These are phyloP conservation scores for Diprion similis DNA, from an alignment of 1,140 invertebrate genomes.

Conservation along the genomic window DNA sequence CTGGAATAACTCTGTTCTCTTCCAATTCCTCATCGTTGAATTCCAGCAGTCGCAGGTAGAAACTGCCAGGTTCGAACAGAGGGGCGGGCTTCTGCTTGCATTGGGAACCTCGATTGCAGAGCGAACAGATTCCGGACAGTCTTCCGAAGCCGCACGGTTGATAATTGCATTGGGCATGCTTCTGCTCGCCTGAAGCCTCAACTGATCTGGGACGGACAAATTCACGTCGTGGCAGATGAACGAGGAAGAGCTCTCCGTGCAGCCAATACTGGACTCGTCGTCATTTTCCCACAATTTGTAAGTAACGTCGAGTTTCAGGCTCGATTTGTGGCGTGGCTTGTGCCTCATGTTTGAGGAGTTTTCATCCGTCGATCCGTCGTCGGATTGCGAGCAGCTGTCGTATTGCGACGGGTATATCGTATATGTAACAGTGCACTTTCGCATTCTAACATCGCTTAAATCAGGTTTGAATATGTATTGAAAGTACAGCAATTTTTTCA, in stretches of 20 bases:
- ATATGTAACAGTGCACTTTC: slow-evolving; percentile 50
- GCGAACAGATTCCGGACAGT: not conserved
- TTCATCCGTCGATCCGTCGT: not conserved
- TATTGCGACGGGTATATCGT: slow-evolving; percentile 36
- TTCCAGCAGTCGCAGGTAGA: not conserved
- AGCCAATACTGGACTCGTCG: not conserved
- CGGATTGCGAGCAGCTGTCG: not conserved
- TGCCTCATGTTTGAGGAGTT: slow-evolving; percentile 10
- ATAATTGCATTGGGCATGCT: slow-evolving; percentile 35
- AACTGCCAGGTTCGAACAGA: too few relatives aligned
- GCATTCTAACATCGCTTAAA: slow-evolving; percentile 51
- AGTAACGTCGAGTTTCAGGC: slow-evolving; percentile 46
- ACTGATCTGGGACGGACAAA: slow-evolving; percentile 3
- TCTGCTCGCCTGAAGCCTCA: slow-evolving; percentile 34
- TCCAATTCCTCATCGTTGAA: slow-evolving; percentile 28
- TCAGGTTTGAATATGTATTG: slow-evolving; percentile 63
- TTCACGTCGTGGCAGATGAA: not conserved
- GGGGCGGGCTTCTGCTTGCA: too few relatives aligned
- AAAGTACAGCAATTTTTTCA: slow-evolving; percentile 76
- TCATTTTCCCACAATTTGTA: slow-evolving; percentile 4
- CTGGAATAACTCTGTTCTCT: slow-evolving; percentile 18
- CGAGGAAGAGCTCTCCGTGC: not conserved
- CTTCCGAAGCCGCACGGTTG: not conserved
- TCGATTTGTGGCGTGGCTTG: slow-evolving; percentile 42
- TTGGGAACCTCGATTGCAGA: not conserved